These are phyloP conservation scores for Sorex fumeus DNA, from an alignment of 2,113 vertebrate genomes.

Conservation along the genomic window DNA sequence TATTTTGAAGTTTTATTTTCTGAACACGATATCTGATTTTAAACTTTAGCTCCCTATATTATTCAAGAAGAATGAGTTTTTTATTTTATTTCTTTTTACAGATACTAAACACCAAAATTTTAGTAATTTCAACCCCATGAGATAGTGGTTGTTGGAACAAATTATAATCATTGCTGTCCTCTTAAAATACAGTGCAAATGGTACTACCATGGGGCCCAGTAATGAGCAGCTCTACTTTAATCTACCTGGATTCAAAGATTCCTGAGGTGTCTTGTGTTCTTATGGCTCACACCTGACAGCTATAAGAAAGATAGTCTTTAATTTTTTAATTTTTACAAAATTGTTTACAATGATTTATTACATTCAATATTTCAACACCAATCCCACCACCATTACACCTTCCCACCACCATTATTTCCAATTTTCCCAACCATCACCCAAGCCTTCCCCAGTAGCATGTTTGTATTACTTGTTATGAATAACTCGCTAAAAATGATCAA, in stretches of 20 bases:
- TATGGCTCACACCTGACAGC: background rate
- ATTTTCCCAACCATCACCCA: no score
- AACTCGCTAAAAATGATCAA: no score
- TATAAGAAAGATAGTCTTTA: background rate
- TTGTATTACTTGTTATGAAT: no score
- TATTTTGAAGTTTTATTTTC: conserved; percentile 13
- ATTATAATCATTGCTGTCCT: background rate
- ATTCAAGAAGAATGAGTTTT: background rate
- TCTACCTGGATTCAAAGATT: background rate
- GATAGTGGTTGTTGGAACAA: conserved; percentile 32
- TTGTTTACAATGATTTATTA: no score
- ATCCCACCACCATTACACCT: no score
- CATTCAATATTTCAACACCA: no score
- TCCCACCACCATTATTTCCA: no score
- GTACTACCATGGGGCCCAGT: background rate
- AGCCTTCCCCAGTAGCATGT: no score
- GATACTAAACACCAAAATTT: background rate
- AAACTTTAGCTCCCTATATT: conserved; percentile 3
- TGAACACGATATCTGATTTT: conserved; percentile 3
- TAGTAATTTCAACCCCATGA: background rate
- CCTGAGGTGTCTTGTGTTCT: background rate
- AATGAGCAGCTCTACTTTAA: background rate
- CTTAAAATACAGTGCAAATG: background rate
- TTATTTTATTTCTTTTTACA: background rate
- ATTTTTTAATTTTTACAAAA: background rate